These are phyloP conservation scores for Antheraea yamamai DNA, from an alignment of 2,888 invertebrate species.

Conservation along the genomic window DNA sequence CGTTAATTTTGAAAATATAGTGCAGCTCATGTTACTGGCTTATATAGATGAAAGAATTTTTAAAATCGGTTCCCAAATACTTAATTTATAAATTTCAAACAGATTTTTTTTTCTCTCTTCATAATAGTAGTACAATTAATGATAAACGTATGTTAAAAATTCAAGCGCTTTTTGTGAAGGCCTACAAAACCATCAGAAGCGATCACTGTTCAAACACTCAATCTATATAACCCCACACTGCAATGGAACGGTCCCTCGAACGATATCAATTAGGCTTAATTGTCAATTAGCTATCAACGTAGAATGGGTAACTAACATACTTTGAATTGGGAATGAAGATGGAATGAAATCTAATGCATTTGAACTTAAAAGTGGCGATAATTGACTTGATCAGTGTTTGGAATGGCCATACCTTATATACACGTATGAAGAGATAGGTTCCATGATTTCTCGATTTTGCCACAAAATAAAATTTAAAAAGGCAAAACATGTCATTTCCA, in stretches of 20 bases:
- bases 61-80: no score
- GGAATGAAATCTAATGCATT: constrained; percentile 2
- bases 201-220: neutral
- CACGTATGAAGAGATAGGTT: no score
- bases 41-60: no score
- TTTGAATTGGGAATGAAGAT: constrained; percentile 10
- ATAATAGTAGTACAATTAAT: no score
- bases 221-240: constrained; percentile 25
- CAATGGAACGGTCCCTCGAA: constrained; percentile 46
- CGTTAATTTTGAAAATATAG: no score
- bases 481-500: no score
- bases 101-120: no score
- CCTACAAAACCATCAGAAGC: neutral
- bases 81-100: no score
- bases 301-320: constrained; percentile 10
- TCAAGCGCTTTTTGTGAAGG: neutral
- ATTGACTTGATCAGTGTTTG: neutral
- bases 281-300: constrained; percentile 40
- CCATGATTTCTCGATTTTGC: no score
- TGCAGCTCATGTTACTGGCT: no score
- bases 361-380: constrained; percentile 7
- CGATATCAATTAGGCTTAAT: constrained; percentile 67
- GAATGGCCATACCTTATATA: neutral
- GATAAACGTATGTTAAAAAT: no score
- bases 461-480: no score